Evolutionary conservation across 2,888 invertebrate genomes (phyloP), one percentile per base, ranked within the genome.

Genomic region (Strigamia maritima): DNA sequence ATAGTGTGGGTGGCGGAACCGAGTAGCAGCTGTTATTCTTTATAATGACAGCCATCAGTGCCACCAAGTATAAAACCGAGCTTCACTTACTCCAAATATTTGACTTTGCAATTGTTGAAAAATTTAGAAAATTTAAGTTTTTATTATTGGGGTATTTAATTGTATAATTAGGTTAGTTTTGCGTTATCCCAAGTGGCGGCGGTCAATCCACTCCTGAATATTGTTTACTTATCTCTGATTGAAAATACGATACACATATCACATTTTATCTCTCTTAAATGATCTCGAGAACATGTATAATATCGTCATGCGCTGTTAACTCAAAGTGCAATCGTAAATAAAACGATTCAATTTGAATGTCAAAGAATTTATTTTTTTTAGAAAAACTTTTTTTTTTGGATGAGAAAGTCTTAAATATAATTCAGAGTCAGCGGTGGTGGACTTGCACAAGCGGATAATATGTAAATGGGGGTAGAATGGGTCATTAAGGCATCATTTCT

Each of bases 1-100:
- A 60, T 60, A 19, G 60, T 8, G 24, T 60, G 19, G 60, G 60
- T 60, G 60, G 60, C 60, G 24, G 60, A 60, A 60, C 22, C 19
- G 19, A 22, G 60, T 60, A 60, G 60, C 60, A 60, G 60, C 60
- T 60, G 60, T 60, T 60, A 60, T 60, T 60, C 60, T 60, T 60
- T 60, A 24, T 22, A 60, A 24, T 60, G 24, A 60, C 60, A 24
- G 60, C 60, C 24, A 60, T 22, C 19, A 60, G 4, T 60, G 60
- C 22, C 19, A 3, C 19, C 10, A n/a, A n/a, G n/a, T 2, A 49
- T 49, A n/a, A 49, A 31, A 31, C 31, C n/a, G 49, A 49, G 8
- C 8, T 40, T 10, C 7, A 40, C 14, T 40, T 10, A 40, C 14
- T 40, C 40, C n/a, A n/a, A n/a, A n/a, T n/a, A n/a, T n/a, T n/a